Percentiles rank a stretch among this genome's conserved stretches.
These are phyloP conservation scores for Euclidia mi DNA, from an alignment of 2,888 invertebrate species.

Conservation along the genomic window DNA sequence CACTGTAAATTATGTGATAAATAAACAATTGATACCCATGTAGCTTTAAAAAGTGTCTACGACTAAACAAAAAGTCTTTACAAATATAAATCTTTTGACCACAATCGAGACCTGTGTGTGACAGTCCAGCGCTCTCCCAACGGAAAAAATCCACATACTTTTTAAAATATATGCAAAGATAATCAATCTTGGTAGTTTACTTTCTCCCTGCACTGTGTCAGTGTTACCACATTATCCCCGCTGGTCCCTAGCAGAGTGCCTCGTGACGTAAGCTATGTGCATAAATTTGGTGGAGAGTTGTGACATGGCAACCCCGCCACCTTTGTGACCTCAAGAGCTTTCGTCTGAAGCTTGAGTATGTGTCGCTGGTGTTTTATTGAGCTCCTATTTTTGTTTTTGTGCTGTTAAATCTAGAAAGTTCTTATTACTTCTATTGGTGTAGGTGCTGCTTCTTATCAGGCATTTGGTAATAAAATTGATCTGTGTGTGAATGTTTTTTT, in stretches of 20 bases:
- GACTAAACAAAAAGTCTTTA: too few species aligned
- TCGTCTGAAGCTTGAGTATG: conserved; percentile 53
- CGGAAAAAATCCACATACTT: too few species aligned
- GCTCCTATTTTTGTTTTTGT: conserved; percentile 40
- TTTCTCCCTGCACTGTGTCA: conserved; percentile 44
- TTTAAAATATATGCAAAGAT: background rate
- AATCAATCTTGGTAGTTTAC: conserved; percentile 12
- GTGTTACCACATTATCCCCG: conserved; percentile 62
- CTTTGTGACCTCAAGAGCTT: conserved; percentile 67
- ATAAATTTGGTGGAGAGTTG: conserved; percentile 81
- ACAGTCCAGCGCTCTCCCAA: too few species aligned
- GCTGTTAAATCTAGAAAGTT: conserved; percentile 7
- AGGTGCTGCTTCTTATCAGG: too few species aligned
- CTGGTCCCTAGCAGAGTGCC: conserved; percentile 67
- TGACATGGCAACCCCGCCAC: conserved; percentile 68
- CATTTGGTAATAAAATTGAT: too few species aligned
- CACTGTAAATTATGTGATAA: too few species aligned
- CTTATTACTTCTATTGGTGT: too few species aligned
- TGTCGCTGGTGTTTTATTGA: conserved; percentile 52
- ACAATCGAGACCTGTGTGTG: too few species aligned
- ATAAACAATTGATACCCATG: too few species aligned
- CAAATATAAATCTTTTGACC: too few species aligned
- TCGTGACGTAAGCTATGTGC: conserved; percentile 82
- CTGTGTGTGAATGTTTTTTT: too few species aligned
- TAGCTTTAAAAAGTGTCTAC: too few species aligned